A percentile compares a stretch with the other conserved stretches of the same genome.
Evolutionary conservation across 2,113 vertebrate genomes (phyloP).

Genomic region (Ariopsis seemanni): DNA sequence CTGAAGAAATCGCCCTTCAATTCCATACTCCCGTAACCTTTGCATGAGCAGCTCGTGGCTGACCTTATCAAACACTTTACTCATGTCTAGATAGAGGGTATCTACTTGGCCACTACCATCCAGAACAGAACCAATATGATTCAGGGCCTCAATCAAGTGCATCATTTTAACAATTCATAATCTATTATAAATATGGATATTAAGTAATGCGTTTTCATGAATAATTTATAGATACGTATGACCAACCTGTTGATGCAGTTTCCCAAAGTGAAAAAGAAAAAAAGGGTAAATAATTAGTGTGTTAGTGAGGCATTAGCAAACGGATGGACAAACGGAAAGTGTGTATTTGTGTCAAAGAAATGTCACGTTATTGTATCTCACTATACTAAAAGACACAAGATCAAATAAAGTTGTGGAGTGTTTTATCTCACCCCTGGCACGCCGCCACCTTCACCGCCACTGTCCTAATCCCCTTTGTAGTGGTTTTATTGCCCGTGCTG

Average conservation of each 20-base stretch:
- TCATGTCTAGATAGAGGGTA: no score
- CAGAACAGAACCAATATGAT: no score
- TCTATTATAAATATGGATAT: neutral
- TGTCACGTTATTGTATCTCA: neutral
- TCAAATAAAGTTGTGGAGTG: neutral
- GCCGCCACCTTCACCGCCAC: neutral
- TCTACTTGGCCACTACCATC: no score
- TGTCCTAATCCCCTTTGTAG: constrained; percentile 2
- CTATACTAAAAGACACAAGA: neutral
- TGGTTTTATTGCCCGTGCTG: constrained; percentile 24
- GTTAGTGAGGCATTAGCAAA: neutral
- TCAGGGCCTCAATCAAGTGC: no score
- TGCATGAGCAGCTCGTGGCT: no score
- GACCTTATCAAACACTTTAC: no score
- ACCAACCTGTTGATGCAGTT: no score
- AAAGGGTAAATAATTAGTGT: neutral
- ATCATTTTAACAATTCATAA: neutral
- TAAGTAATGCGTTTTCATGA: neutral
- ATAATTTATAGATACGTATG: neutral
- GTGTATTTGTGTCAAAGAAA: neutral
- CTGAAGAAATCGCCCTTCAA: no score
- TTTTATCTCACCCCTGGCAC: neutral
- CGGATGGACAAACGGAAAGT: neutral
- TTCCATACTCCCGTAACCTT: no score
- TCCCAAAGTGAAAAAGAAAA: neutral